Conservation (phyloP, 2,797 vertebrate species). For the Neomorphus geoffroyi region DNA sequence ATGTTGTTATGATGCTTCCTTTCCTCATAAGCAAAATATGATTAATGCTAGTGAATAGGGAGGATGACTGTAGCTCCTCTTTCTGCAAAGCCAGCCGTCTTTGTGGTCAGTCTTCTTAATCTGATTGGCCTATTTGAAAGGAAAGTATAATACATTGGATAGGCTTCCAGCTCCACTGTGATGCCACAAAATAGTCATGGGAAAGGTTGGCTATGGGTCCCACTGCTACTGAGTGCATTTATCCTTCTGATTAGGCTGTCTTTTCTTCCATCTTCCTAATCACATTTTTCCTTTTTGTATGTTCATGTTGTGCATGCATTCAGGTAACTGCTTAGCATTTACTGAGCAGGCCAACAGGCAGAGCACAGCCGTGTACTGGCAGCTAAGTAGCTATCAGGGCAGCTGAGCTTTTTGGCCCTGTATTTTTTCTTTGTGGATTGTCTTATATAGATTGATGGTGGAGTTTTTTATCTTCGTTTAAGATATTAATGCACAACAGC, state of each 20-base stretch:
- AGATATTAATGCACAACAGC: not conserved
- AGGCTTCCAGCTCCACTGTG: not conserved
- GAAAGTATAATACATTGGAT: not conserved
- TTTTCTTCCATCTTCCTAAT: not conserved
- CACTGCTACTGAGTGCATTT: not conserved
- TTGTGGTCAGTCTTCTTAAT: not conserved
- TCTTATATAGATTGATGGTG: not conserved
- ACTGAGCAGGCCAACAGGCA: not conserved
- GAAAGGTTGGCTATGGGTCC: not conserved
- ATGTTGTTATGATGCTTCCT: not conserved
- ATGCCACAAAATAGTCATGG: not conserved
- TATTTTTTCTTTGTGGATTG: not conserved
- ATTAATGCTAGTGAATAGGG: not conserved
- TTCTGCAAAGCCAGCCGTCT: not conserved
- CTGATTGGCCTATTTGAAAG: not conserved
- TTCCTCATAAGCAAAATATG: not conserved
- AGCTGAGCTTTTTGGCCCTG: not conserved
- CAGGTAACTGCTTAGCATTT: not conserved
- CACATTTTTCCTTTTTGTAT: not conserved
- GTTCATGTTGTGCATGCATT: rapidly evolving
- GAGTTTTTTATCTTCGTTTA: not conserved
- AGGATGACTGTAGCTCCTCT: not conserved
- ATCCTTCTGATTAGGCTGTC: not conserved
- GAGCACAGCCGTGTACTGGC: rapidly evolving
- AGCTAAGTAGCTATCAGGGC: not conserved